These are phyloP conservation scores for Galerucella calmariensis DNA, from an alignment of 2,888 invertebrate genomes.

Conservation along the genomic window DNA sequence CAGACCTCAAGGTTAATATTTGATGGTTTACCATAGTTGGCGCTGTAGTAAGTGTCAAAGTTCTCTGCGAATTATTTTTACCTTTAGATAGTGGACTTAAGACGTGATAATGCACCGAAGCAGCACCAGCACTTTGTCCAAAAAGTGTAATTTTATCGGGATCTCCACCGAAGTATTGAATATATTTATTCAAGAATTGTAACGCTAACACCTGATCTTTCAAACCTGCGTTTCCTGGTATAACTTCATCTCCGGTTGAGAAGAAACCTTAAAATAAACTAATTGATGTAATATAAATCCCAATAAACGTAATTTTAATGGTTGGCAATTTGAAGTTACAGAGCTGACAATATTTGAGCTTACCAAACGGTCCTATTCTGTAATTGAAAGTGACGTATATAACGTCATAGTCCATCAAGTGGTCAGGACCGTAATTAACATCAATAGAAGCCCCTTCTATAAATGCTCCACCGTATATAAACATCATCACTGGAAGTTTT, in stretches of 20 bases:
- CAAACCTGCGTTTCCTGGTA: constrained; percentile 77
- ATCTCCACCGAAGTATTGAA: constrained; percentile 76
- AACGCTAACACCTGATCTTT: constrained; percentile 79
- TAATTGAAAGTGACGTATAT: constrained; percentile 78
- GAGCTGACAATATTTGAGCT: background rate
- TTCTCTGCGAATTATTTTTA: background rate
- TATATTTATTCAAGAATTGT: constrained; percentile 75
- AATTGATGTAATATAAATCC: background rate
- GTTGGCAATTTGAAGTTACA: too few relatives aligned
- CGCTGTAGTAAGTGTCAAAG: too few relatives aligned
- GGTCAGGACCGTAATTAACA: constrained; percentile 52
- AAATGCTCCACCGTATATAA: constrained; percentile 64
- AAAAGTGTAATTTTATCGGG: constrained; percentile 73
- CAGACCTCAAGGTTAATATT: background rate
- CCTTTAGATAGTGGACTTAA: constrained; percentile 25
- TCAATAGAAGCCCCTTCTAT: constrained; percentile 56
- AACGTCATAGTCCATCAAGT: constrained; percentile 72
- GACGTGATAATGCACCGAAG: constrained; percentile 50
- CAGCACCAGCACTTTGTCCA: constrained; percentile 79
- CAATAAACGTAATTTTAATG: too few relatives aligned
- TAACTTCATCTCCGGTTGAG: constrained; percentile 74
- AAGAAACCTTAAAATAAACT: constrained; percentile 66
- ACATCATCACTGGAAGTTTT: constrained; percentile 61
- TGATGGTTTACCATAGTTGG: background rate
- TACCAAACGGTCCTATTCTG: constrained; percentile 75